Conservation (phyloP, 1,140 invertebrate genomes). For the Halesus radiatus region DNA sequence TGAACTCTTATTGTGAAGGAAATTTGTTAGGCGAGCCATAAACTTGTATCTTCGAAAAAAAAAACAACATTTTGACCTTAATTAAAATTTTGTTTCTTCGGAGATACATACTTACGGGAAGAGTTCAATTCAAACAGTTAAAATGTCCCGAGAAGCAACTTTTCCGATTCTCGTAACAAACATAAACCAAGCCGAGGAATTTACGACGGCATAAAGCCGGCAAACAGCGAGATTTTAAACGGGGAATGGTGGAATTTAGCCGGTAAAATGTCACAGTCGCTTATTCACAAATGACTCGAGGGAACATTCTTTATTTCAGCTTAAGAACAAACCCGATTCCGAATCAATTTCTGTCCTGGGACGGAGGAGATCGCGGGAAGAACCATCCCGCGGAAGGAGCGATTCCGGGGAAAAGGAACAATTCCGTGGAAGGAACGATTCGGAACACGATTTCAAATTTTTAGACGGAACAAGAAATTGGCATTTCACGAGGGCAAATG, state of each 20-base stretch:
- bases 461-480: constrained; percentile 26
- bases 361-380: background rate
- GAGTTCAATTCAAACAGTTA: background rate
- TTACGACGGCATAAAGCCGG: constrained; percentile 15
- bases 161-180: constrained; percentile 16
- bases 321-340: constrained; percentile 31
- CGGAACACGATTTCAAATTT: constrained; percentile 21
- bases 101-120: too few relatives aligned
- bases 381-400: background rate
- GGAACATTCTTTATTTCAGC: constrained; percentile 29
- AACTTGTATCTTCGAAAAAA: too few relatives aligned
- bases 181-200: constrained; percentile 24
- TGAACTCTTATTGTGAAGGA: too few relatives aligned
- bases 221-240: constrained; percentile 33
- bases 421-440: background rate
- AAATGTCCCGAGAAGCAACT: constrained; percentile 10
- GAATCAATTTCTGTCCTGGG: constrained; percentile 17
- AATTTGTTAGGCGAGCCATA: too few relatives aligned
- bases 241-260: constrained; percentile 9
- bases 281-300: constrained; percentile 29
- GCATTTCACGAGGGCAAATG: constrained; percentile 40
- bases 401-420: background rate
- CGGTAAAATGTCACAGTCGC: constrained; percentile 17
- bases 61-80: too few relatives aligned
- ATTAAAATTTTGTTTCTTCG: too few relatives aligned